Base-by-base conservation (phyloP, 2,888 invertebrate genomes). In the Hypolimnas misippus region DNA sequence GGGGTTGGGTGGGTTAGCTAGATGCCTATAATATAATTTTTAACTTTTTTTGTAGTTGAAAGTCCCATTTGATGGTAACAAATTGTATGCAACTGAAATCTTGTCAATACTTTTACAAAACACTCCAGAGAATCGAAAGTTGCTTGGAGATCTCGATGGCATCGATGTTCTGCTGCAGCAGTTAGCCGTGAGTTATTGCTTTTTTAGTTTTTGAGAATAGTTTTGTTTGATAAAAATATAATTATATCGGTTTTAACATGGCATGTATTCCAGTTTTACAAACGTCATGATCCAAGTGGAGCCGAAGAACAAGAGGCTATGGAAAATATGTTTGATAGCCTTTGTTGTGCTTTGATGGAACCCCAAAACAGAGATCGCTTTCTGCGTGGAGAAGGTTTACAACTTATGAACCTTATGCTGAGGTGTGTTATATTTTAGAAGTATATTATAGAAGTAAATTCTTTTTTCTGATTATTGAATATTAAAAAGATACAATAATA, bases 341-440 rank as follows among this genome's bases (percentile, higher is more conserved):
- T 99, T 66, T 99, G 99, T 83, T 98, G 98, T 57, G 96, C 98
- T 60, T 93, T 99, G 62, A 96, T 99, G 96, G 94, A 95, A 68
- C 93, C 95, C 12, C 92, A 95, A 67, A 99, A 99, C 88, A 94
- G 98, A 53, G 97, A 98, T 68, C 94, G 96, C 62, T 99, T 99
- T 84, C 92, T 99, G 31, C 95, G 96, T 75, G 99, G 98, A 1
- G 99, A 99, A 93, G 99, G 99, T 2, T 92, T 99, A 53, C 99
- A 99, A 85, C 94, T 99, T 50, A 99, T 99, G 99, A 99, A 99
- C 89, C 94, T 99, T 64, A 99, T 99, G 98, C 93, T 99, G 40
- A 94, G 95, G 95, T 95, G 73, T n/a, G 44, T 38, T n/a, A n/a
- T n/a, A n/a, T n/a, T n/a, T n/a, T n/a, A n/a, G n/a, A 38, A 5